Base-by-base conservation (phyloP, 2,113 vertebrate genomes). In the Planiliza haematocheilus region DNA sequence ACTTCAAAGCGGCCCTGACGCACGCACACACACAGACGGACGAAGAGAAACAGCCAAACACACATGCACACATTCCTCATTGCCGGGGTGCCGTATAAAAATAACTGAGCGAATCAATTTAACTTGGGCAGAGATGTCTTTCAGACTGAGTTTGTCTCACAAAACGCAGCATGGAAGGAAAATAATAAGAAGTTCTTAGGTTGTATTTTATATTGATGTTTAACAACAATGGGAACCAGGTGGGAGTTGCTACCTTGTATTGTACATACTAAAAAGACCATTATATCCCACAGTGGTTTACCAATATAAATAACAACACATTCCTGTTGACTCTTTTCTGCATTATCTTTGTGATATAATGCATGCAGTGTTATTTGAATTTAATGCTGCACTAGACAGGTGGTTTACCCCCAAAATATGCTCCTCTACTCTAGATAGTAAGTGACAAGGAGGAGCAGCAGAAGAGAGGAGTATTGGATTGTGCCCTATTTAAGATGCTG, bases 101-200 rank as follows among this genome's bases (percentile, higher is more conserved):
- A 77, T 79, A 79, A 74, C 41, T 53, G 52, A 59, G 41, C 1
- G 1, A 72, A 82, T 72, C 65, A 50, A 57, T 73, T 65, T 34
- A 46, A 73, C 21, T 55, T 69, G 24, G 48, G 21, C 63, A 70
- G 14, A 65, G 18, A 46, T 69, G 10, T 67, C 43, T 66, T 64
- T 75, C 48, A 67, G 43, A 34, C 20, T 16, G 20, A 4, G 12
- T 52, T 30, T 86, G 71, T 65, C 62, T 70, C 37, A 64, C 41
- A 76, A 70, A 66, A 67, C 60, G 56, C 79, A 74, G 79, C 74
- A 58, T 85, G 81, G 69, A 58, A 62, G 18, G 10, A 24, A 87
- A 87, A 89, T 85, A 83, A 84, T 83, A 71, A 83, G 58, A 71
- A 13, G 45, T 58, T 77, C 18, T 57, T 50, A 63, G 34, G 30